These are phyloP conservation scores for Chondrilla cf. caribensis DNA, from an alignment of 37 sponge, comb jelly and placozoan genomes.

Conservation along the genomic window DNA sequence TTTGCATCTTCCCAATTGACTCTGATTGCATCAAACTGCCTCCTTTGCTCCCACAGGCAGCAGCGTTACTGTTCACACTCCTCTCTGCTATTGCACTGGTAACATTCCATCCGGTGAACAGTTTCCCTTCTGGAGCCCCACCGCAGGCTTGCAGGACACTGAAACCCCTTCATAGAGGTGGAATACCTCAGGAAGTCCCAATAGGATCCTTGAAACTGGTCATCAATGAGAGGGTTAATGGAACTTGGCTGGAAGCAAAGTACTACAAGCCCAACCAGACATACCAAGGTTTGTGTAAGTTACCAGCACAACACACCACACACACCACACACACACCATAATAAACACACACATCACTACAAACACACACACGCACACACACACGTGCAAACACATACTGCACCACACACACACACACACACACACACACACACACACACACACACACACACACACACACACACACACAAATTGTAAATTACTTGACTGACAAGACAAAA, in stretches of 20 bases:
- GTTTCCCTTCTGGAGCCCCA: constrained; percentile 10
- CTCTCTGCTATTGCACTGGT: too few species aligned
- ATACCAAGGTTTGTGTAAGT: constrained; percentile 24
- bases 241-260: background rate
- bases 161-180: constrained; percentile 21
- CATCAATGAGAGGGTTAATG: background rate
- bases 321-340: too few species aligned
- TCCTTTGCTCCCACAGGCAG: too few species aligned
- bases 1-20: too few species aligned
- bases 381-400: too few species aligned
- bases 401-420: too few species aligned
- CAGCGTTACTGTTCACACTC: too few species aligned
- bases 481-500: background rate
- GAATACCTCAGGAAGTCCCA: background rate
- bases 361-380: too few species aligned
- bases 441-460: background rate
- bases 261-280: background rate
- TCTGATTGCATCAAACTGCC: too few species aligned
- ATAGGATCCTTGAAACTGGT: background rate
- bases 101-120: background rate
- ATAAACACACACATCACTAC: too few species aligned
- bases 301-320: too few species aligned
- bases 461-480: background rate
- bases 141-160: background rate
- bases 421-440: too few species aligned